phyloP scores from a whole-genome alignment of 1,140 invertebrate species.

The Drosophila ambigua region DNA sequence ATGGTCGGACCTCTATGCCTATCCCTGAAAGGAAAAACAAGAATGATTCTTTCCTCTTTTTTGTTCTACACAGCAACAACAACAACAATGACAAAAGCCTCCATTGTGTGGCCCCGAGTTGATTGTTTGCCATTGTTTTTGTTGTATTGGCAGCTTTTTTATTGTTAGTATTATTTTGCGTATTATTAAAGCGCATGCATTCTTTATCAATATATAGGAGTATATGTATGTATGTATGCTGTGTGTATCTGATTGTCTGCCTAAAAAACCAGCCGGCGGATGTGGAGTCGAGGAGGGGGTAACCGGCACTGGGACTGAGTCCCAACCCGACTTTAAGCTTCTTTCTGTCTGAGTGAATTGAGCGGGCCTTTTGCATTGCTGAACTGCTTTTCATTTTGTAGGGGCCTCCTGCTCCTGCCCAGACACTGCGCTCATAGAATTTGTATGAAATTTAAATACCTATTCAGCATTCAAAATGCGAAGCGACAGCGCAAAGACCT shows the following conservation, averaged over 20 bases:
- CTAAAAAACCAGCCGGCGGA: conserved; percentile 54
- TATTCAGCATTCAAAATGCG: conserved; percentile 81
- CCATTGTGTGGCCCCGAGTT: conserved; percentile 59
- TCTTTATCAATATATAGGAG: conserved; percentile 54
- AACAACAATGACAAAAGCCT: conserved; percentile 20
- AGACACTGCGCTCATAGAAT: conserved; percentile 75
- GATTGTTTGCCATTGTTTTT: conserved; percentile 64
- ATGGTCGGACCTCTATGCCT: conserved; percentile 25
- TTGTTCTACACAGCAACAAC: conserved; percentile 2
- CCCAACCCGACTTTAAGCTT: conserved; percentile 52
- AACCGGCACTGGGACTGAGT: conserved; percentile 25
- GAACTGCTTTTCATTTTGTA: conserved; percentile 50
- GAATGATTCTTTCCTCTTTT: conserved; percentile 27
- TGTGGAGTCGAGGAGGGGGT: conserved; percentile 39
- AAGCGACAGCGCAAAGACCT: conserved; percentile 79
- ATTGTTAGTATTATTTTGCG: conserved; percentile 70
- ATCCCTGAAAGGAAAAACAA: conserved; percentile 32
- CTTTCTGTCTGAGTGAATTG: conserved; percentile 67
- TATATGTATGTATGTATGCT: no score
- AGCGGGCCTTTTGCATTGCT: conserved; percentile 71
- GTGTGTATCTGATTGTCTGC: conserved; percentile 42
- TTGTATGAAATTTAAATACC: conserved; percentile 83
- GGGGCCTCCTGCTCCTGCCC: conserved; percentile 41
- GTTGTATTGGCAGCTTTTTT: conserved; percentile 46
- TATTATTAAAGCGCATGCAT: conserved; percentile 75